Conservation (phyloP, 2,113 vertebrate genomes). For the Prunella fulvescens region DNA sequence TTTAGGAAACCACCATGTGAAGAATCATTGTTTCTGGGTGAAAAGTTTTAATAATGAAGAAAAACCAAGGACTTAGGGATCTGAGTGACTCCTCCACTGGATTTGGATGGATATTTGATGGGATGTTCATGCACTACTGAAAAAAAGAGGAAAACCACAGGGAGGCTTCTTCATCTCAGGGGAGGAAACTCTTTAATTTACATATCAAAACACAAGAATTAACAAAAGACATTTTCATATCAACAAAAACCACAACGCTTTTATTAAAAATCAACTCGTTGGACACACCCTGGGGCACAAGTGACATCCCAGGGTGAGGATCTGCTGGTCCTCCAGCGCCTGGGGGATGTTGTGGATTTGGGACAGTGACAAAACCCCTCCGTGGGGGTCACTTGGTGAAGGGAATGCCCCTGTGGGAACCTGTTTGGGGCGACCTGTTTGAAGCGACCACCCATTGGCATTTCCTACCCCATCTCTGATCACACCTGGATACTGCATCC, state of each 20-base stretch:
- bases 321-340: neutral
- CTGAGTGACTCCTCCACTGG: rapidly evolving
- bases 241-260: rapidly evolving
- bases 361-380: neutral
- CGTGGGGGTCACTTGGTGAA: neutral
- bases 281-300: neutral
- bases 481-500: neutral
- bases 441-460: rapidly evolving
- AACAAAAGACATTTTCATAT: neutral
- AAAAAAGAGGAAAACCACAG: neutral
- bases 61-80: neutral
- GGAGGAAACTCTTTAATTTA: constrained; percentile 26
- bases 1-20: rapidly evolving
- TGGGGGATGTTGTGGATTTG: neutral
- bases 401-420: neutral
- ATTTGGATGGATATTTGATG: neutral
- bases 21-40: neutral
- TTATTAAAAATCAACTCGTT: neutral
- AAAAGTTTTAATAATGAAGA: neutral
- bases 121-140: neutral
- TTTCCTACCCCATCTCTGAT: neutral
- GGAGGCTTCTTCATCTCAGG: neutral
- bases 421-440: rapidly evolving
- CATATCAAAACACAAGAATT: neutral
- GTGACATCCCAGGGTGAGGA: neutral